Conservation (phyloP, 2,113 vertebrate species). For the Proteles cristata region DNA sequence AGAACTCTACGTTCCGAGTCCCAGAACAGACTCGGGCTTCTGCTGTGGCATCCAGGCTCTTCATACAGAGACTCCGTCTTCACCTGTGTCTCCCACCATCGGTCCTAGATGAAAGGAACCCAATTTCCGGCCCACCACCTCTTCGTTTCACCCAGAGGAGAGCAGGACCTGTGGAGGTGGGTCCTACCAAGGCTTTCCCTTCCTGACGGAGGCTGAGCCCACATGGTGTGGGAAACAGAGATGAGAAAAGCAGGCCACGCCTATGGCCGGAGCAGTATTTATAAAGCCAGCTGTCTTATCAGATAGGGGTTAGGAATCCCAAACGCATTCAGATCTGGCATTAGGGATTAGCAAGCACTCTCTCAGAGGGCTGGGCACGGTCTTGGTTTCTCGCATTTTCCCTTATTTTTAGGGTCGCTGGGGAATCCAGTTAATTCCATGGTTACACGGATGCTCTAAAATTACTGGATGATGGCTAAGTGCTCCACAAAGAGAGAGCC, state of each 20-base stretch:
- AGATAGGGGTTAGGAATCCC: background rate
- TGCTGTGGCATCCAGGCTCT: background rate
- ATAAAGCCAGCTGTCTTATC: background rate
- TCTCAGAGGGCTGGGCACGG: background rate
- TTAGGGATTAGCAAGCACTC: background rate
- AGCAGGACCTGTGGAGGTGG: background rate
- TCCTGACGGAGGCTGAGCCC: background rate
- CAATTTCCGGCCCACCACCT: background rate
- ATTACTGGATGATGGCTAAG: background rate
- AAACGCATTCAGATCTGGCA: background rate
- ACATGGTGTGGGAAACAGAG: background rate
- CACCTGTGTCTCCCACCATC: rapidly evolving
- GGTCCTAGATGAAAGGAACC: background rate
- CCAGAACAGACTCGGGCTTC: background rate
- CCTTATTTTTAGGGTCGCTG: background rate
- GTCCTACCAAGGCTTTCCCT: background rate
- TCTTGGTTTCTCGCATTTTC: background rate
- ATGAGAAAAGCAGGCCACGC: background rate
- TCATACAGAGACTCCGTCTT: background rate
- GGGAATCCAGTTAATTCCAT: background rate
- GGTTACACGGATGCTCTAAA: background rate
- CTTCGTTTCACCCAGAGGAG: background rate
- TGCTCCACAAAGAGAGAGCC: background rate
- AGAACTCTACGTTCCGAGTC: background rate
- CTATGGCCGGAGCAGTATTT: background rate